Percentiles rank a stretch among this genome's conserved stretches.
These are phyloP conservation scores for Crematogaster levior DNA, from an alignment of 2,888 invertebrate species.

Conservation along the genomic window DNA sequence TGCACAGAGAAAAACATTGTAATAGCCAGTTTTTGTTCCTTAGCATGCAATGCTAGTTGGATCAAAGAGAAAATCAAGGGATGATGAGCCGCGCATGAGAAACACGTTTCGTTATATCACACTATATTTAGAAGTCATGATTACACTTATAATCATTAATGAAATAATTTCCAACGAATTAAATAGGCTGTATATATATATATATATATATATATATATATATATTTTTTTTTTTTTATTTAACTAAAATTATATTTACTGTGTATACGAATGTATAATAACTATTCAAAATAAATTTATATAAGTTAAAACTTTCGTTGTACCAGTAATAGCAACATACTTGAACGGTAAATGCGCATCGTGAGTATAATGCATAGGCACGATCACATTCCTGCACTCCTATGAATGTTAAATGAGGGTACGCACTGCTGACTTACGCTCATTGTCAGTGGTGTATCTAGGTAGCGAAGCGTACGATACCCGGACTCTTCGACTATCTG, in stretches of 20 bases:
- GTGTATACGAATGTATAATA: not conserved
- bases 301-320: not conserved
- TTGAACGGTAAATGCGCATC: slow-evolving; percentile 59
- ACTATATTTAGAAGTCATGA: not conserved
- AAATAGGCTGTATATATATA: not conserved
- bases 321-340: slow-evolving; percentile 22
- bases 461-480: slow-evolving; percentile 42
- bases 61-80: slow-evolving; percentile 14
- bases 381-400: slow-evolving; percentile 69
- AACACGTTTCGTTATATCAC: slow-evolving; percentile 1
- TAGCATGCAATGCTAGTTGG: not conserved
- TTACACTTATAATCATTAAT: not conserved
- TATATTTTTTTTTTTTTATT: too few species aligned
- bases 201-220: too few species aligned
- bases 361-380: slow-evolving; percentile 74
- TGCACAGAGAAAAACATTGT: slow-evolving; percentile 22
- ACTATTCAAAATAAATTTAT: not conserved
- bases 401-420: slow-evolving; percentile 82
- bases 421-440: slow-evolving; percentile 55
- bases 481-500: slow-evolving; percentile 75
- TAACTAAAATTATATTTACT: not conserved
- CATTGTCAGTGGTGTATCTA: slow-evolving; percentile 51
- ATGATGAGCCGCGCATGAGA: not conserved
- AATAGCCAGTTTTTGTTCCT: slow-evolving; percentile 33
- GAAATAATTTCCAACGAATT: not conserved